These are phyloP conservation scores for Setophaga coronata DNA, from an alignment of 2,113 vertebrate species.

Conservation along the genomic window DNA sequence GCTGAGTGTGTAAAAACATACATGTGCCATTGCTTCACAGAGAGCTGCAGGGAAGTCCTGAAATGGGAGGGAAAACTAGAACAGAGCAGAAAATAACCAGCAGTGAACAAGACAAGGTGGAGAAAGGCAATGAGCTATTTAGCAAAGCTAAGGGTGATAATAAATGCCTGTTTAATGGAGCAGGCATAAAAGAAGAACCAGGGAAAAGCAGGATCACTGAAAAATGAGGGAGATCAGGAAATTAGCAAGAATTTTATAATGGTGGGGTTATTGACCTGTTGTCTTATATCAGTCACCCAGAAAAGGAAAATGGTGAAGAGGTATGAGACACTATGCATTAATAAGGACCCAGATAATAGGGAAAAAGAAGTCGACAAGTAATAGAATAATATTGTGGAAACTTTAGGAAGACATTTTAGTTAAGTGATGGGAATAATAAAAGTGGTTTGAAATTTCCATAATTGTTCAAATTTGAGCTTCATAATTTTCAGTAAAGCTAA, in stretches of 20 bases:
- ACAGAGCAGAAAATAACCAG: neutral
- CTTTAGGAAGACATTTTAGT: neutral
- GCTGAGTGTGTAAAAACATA: neutral
- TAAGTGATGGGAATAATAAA: neutral
- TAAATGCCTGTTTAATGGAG: neutral
- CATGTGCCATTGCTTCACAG: fast-evolving
- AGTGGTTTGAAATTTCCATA: neutral
- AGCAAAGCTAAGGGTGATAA: neutral
- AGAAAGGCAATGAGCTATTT: neutral
- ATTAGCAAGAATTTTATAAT: neutral
- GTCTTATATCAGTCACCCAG: neutral
- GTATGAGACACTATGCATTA: neutral
- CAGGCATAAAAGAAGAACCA: neutral
- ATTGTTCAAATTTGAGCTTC: neutral
- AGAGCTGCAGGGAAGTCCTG: neutral
- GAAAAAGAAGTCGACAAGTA: neutral
- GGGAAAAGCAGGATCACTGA: neutral
- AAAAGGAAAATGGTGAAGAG: neutral
- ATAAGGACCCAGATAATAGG: neutral
- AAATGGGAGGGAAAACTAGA: neutral
- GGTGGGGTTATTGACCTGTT: neutral
- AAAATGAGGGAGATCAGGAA: neutral
- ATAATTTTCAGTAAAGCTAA: neutral
- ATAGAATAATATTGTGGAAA: neutral
- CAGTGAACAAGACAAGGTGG: neutral